Conservation (phyloP, 2,797 vertebrate species). For the Crotalus adamanteus region DNA sequence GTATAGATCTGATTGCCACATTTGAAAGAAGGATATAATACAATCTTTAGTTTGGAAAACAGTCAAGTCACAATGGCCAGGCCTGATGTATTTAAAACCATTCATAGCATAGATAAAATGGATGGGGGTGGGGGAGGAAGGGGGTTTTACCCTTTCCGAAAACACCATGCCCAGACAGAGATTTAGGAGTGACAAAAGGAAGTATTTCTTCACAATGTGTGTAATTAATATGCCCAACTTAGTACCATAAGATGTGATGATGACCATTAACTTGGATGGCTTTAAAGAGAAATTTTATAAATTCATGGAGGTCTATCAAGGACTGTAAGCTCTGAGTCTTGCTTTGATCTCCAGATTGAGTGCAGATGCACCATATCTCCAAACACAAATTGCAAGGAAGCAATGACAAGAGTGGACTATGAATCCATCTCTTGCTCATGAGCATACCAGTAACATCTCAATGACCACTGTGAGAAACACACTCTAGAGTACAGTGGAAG, state of each 20-base stretch:
- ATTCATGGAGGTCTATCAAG: neutral
- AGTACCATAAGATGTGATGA: neutral
- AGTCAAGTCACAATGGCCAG: neutral
- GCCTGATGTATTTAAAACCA: neutral
- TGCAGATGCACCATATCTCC: neutral
- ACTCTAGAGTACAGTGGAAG: neutral
- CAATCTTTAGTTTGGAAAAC: neutral
- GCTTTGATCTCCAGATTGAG: neutral
- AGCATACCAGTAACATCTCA: neutral
- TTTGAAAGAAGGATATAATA: neutral
- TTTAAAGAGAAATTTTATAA: neutral
- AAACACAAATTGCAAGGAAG: neutral
- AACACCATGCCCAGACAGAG: neutral
- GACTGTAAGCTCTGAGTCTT: neutral
- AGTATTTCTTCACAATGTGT: neutral
- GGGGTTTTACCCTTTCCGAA: neutral
- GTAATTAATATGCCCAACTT: neutral
- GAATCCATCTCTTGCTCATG: neutral
- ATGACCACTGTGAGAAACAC: neutral
- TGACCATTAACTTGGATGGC: neutral
- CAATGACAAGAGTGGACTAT: neutral
- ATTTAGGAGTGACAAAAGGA: neutral
- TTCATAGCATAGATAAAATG: neutral
- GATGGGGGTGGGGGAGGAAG: fast-evolving
- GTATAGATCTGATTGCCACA: neutral